phyloP scores from a whole-genome alignment of 2,888 invertebrate genomes.

The Eilema caniola region DNA sequence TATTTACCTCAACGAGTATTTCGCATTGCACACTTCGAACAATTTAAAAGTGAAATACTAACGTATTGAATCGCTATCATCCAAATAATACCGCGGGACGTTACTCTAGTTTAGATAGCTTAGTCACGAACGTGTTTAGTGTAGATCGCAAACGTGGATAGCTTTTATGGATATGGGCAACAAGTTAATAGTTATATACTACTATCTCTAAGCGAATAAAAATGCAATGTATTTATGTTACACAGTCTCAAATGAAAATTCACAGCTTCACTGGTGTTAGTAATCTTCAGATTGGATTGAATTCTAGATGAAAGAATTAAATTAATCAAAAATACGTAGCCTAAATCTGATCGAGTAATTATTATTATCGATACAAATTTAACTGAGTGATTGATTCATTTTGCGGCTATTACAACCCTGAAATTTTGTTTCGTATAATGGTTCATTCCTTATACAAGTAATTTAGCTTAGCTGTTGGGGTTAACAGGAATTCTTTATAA shows the following conservation, averaged over 20 bases:
- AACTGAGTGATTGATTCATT: too few species aligned
- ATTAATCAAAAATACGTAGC: not conserved
- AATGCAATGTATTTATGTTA: slow-evolving; percentile 20
- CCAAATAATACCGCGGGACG: slow-evolving; percentile 1
- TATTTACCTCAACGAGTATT: too few species aligned
- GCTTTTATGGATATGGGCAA: slow-evolving; percentile 28
- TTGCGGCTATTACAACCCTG: too few species aligned
- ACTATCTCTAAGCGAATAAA: slow-evolving; percentile 23
- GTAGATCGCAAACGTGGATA: slow-evolving; percentile 28
- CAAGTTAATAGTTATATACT: slow-evolving; percentile 44
- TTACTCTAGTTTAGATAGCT: slow-evolving; percentile 9
- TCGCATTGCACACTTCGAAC: too few species aligned
- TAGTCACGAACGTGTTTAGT: slow-evolving; percentile 27
- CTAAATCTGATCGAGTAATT: not conserved
- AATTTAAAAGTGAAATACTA: slow-evolving; percentile 6
- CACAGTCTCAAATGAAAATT: not conserved
- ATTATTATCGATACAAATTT: too few species aligned
- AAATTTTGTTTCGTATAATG: too few species aligned
- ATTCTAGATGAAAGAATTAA: not conserved
- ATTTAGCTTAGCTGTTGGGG: too few species aligned
- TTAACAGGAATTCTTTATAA: too few species aligned
- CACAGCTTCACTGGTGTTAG: too few species aligned
- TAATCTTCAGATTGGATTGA: not conserved
- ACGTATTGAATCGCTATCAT: slow-evolving; percentile 11
- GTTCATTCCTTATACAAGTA: too few species aligned